Percentiles rank a stretch among this genome's conserved stretches.
phyloP scores from a whole-genome alignment of 2,888 invertebrate genomes.

The Rhyacophila evoluta region DNA sequence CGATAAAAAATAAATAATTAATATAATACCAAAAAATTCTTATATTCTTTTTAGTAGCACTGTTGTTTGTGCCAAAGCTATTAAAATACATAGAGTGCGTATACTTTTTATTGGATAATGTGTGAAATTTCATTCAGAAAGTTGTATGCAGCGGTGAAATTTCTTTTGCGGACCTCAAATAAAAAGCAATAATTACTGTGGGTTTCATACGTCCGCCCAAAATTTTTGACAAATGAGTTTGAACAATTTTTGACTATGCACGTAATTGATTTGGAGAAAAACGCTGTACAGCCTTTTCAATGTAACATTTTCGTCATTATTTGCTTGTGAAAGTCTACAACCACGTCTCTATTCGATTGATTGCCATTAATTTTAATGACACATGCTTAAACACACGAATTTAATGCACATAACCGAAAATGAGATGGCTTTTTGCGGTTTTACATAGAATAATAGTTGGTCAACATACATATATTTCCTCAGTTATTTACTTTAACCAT shows the following conservation, averaged over 20 bases:
- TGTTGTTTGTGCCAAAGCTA: not conserved
- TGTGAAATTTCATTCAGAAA: constrained; percentile 4
- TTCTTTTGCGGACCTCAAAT: not conserved
- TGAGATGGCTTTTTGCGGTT: no score
- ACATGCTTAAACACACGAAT: no score
- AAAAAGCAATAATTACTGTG: not conserved
- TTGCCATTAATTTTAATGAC: not conserved
- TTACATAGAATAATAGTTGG: no score
- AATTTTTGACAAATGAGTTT: constrained; percentile 5
- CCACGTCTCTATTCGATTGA: not conserved
- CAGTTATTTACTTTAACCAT: no score
- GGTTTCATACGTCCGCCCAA: not conserved
- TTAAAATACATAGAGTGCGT: not conserved
- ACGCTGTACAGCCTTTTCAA: not conserved
- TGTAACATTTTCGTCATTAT: not conserved
- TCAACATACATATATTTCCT: no score
- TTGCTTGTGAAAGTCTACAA: not conserved
- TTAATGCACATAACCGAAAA: no score
- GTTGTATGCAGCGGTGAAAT: constrained; percentile 3
- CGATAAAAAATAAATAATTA: no score
- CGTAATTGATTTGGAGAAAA: constrained; percentile 3
- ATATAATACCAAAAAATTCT: no score
- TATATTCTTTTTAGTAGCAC: no score
- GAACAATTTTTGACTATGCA: not conserved
- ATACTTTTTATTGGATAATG: not conserved